A percentile compares a stretch with the other conserved stretches of the same genome.
These are phyloP conservation scores for Xylocampa areola DNA, from an alignment of 2,888 invertebrate species.

Conservation along the genomic window DNA sequence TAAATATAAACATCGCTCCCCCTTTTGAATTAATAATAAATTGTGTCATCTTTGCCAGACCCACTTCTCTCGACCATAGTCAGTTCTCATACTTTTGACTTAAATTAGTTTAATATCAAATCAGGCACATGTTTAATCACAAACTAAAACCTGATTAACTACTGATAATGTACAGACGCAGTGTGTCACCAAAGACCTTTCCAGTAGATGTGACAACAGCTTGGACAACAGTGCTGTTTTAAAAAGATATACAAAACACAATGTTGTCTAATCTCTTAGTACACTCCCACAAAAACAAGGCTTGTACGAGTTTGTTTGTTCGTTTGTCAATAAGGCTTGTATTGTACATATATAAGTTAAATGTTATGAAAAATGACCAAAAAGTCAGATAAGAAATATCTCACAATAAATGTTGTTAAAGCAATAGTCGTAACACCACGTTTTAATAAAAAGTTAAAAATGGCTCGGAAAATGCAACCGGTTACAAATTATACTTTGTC, in stretches of 20 bases:
- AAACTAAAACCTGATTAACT: not conserved
- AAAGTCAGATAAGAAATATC: not conserved
- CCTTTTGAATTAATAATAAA: not conserved
- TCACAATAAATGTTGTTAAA: conserved; percentile 1
- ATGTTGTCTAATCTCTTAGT: not conserved
- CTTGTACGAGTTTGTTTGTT: too few species aligned
- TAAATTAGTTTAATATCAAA: not conserved
- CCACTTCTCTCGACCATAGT: conserved; percentile 1
- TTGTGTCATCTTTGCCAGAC: conserved; percentile 28
- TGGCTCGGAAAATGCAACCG: conserved; percentile 16
- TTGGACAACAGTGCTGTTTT: not conserved
- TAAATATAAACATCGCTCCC: not conserved
- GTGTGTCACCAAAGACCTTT: not conserved
- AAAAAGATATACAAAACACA: not conserved
- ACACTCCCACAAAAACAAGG: not conserved
- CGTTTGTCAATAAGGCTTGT: too few species aligned
- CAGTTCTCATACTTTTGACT: not conserved
- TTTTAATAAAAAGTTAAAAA: conserved; percentile 5
- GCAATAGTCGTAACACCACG: conserved; percentile 1
- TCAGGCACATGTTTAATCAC: not conserved
- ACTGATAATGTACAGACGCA: conserved; percentile 1
- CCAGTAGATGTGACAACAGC: not conserved
- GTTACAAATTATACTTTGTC: conserved; percentile 3
- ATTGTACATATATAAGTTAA: not conserved
- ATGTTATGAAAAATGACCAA: not conserved